Base-by-base conservation (phyloP, 2,888 invertebrate genomes). In the Orchesella flavescens region DNA sequence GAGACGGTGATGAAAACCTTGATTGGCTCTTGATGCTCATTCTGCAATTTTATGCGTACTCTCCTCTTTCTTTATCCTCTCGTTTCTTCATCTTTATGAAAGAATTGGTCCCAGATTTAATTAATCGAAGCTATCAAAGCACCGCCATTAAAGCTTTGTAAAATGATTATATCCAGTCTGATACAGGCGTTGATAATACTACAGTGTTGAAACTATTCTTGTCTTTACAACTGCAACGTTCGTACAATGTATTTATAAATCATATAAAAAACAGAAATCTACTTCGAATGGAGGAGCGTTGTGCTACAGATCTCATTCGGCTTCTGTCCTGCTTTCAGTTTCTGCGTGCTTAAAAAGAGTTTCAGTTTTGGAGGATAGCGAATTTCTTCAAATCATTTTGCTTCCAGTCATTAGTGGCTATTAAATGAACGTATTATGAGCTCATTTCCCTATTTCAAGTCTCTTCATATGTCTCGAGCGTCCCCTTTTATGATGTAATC, bases 121-220 rank as follows among this genome's bases (percentile, higher is more conserved):
- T 82, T 82, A 82, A 82, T 82, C 74, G 68, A 76, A 82, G 82
- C 75, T 82, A 82, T 82, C 75, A 82, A 82, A 69, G 69, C 76
- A 75, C 75, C 75, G 59, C 82, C 12, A 5, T 82, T 82, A 53
- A 61, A 63, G 68, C 75, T 75, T 81, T 69, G 65, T 73, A 68
- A 73, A 80, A 73, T 73, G 73, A 81, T 82, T 73, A 68, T 69
- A 81, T 75, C 63, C 59, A 75, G 73, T 69, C 34, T 73, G 82
- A 76, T 73, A 21, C 17, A 49, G 46, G 66, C 53, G 21, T 49
- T 69, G 13, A 15, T 59, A 59, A 59, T 21, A 21, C 12, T 61
- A 24, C 2, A 57, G 5, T 21, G 19, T 12, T 24, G 61, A 61
- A 61, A 61, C 61, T 24, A 24, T 66, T 66, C 63, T 44, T 66